Percentiles rank a stretch among this genome's conserved stretches.
These are phyloP conservation scores for Microchrysa polita DNA, from an alignment of 2,888 invertebrate species.

Conservation along the genomic window DNA sequence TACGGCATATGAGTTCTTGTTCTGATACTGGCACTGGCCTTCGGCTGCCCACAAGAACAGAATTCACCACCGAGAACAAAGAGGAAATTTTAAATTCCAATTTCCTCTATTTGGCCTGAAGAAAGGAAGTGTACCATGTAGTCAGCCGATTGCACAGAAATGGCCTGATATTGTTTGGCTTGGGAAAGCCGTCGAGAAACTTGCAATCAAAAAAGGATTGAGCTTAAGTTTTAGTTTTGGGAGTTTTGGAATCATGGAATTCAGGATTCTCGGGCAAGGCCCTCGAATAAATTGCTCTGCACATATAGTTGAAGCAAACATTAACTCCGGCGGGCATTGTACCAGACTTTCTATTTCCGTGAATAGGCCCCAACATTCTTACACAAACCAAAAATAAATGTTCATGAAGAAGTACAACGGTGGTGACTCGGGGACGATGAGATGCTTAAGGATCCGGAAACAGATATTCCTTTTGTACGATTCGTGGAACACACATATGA, in stretches of 20 bases:
- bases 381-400: not conserved
- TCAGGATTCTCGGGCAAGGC: not conserved
- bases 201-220: conserved; percentile 14
- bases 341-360: not conserved
- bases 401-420: not conserved
- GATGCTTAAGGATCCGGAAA: conserved; percentile 35
- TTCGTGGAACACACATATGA: conserved; percentile 7
- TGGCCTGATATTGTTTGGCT: conserved; percentile 18
- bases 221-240: not conserved
- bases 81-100: conserved; percentile 33
- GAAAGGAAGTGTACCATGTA: conserved; percentile 35
- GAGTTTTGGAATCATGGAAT: not conserved
- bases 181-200: not conserved
- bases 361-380: not conserved
- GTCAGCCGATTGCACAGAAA: conserved; percentile 22
- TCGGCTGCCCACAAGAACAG: conserved; percentile 7
- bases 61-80: conserved; percentile 29
- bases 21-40: conserved; percentile 2
- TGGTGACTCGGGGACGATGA: not conserved
- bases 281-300: not conserved
- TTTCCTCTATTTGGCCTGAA: conserved; percentile 31
- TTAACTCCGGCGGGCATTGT: not conserved
- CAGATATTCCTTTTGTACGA: conserved; percentile 11
- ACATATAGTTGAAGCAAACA: not conserved
- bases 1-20: not conserved